phyloP scores from a whole-genome alignment of 2,888 invertebrate genomes.

The Chrysotoxum bicinctum region DNA sequence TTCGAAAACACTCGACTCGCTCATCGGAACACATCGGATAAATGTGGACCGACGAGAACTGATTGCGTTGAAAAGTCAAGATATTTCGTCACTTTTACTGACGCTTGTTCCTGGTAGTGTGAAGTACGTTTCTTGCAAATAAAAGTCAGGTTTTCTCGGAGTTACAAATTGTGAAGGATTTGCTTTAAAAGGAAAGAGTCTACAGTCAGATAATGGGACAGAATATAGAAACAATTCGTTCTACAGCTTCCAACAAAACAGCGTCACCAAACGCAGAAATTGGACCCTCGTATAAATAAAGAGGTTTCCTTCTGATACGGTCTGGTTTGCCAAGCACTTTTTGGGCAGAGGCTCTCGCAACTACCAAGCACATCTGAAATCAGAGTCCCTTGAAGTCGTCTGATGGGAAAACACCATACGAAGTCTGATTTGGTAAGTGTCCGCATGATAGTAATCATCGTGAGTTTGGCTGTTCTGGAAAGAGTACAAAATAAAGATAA shows the following conservation, averaged over 20 bases:
- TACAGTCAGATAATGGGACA: not conserved
- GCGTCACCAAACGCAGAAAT: too few species aligned
- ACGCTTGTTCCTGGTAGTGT: not conserved
- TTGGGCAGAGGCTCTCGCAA: not conserved
- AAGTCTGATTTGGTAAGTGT: too few species aligned
- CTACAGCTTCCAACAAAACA: not conserved
- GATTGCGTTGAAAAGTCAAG: not conserved
- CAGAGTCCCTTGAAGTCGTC: not conserved
- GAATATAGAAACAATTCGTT: not conserved
- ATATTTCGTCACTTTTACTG: not conserved
- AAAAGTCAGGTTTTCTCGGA: not conserved
- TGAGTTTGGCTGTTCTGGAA: too few species aligned
- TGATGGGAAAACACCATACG: conserved; percentile 8
- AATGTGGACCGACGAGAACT: not conserved
- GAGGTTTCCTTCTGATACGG: not conserved
- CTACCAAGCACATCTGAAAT: conserved; percentile 5
- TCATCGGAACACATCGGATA: not conserved
- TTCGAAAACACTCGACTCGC: conserved; percentile 3
- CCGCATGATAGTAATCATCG: too few species aligned
- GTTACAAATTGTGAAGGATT: not conserved
- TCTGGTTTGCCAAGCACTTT: not conserved
- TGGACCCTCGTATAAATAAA: too few species aligned
- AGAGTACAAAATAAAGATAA: too few species aligned
- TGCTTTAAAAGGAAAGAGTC: not conserved
- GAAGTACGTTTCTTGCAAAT: not conserved